Evolutionary conservation across 1,140 invertebrate species (phyloP).

Genomic region (Drosophila rhopaloa): DNA sequence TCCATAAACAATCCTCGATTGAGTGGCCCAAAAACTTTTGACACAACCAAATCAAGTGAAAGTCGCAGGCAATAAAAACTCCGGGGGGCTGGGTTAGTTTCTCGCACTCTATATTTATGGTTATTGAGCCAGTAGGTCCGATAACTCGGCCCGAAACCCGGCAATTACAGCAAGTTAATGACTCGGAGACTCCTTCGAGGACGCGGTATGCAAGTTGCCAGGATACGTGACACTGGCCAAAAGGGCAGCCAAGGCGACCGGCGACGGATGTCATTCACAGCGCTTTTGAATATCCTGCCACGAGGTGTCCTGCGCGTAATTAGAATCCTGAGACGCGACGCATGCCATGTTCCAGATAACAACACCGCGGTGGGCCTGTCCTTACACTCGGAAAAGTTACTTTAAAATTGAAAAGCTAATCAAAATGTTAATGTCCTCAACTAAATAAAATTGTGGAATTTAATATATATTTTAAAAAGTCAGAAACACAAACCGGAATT

Average conservation of each 20-base stretch:
- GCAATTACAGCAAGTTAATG: conserved; percentile 79
- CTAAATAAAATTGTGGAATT: too few species aligned
- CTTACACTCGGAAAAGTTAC: conserved; percentile 4
- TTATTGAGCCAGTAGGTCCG: conserved; percentile 57
- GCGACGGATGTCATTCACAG: conserved; percentile 76
- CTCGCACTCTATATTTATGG: conserved; percentile 61
- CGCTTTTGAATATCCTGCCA: conserved; percentile 60
- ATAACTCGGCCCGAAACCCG: conserved; percentile 31
- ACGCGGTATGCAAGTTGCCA: conserved; percentile 38
- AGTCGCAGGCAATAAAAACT: conserved; percentile 69
- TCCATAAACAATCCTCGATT: conserved; percentile 56
- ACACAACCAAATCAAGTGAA: conserved; percentile 76
- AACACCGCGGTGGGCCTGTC: conserved; percentile 71
- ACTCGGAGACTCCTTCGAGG: conserved; percentile 51
- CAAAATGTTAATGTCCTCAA: too few species aligned
- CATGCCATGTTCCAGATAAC: conserved; percentile 76
- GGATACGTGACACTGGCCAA: conserved; percentile 32
- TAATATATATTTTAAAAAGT: too few species aligned
- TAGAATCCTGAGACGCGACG: conserved; percentile 72
- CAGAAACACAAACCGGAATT: too few species aligned
- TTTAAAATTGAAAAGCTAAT: too few species aligned
- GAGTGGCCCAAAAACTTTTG: conserved; percentile 58
- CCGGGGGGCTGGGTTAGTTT: conserved; percentile 41
- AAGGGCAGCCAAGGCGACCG: conserved; percentile 62
- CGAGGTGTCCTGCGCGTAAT: conserved; percentile 62